Evolutionary conservation across 2,797 vertebrate species (phyloP), one percentile per base, ranked within the genome.

Genomic region (Gymnodraco acuticeps): DNA sequence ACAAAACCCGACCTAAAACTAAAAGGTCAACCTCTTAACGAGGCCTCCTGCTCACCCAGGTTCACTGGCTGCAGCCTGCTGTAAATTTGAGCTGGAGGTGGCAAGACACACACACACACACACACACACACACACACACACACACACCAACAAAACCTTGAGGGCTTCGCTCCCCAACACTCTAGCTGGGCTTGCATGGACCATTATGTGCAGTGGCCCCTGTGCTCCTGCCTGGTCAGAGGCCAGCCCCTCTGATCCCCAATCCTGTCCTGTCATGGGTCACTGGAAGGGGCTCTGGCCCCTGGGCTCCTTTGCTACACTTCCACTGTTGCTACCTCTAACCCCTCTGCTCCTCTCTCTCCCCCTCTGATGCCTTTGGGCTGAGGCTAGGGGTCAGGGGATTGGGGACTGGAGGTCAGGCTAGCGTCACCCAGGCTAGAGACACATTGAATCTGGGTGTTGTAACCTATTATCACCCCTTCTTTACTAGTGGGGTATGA

Each of bases 261-360:
- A 97, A 97, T 94, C 92, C 94, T 94, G 95, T 95, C 95, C 89
- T 94, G 95, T 94, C 95, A 96, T 94, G 97, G 97, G 96, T 99
- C 97, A 98, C 70, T 92, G 95, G 93, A 95, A 93, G 94, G 94
- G 94, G 94, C 95, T 92, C 72, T 87, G 83, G 91, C 94, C 96
- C 91, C 94, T 87, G 85, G 92, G 87, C 95, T 92, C 92, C 93
- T 94, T 93, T 91, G 88, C 91, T 92, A 84, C 88, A 92, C 86
- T 92, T 93, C 88, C 88, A 92, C 89, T 88, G 86, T 89, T 88
- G 88, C 88, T 91, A 85, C 88, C 74, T 88, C 89, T 75, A 86
- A 90, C 89, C 88, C 87, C 87, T 79, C 86, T 91, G 79, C 79
- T 90, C 94, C 88, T 91, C 91, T 90, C 72, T 77, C 84, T 85